phyloP scores from a whole-genome alignment of 1,140 invertebrate species.

The Ceratina calcarata region DNA sequence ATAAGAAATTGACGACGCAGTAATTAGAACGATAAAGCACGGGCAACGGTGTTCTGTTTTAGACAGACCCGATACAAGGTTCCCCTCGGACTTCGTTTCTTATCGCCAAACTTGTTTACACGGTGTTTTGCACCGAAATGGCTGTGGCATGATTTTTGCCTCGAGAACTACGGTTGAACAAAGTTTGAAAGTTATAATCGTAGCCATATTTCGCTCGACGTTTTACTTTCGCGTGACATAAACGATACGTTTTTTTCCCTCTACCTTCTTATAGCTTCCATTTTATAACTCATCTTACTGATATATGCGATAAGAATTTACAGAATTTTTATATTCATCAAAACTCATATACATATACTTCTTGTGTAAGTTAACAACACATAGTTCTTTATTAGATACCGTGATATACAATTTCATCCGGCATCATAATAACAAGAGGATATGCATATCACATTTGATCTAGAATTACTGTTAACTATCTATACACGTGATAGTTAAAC shows the following conservation, averaged over 20 bases:
- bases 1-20: slow-evolving; percentile 28
- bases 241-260: neutral
- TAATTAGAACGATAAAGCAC: slow-evolving; percentile 59
- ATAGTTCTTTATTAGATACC: too few relatives aligned
- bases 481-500: too few relatives aligned
- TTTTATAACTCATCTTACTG: too few relatives aligned
- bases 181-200: slow-evolving; percentile 26
- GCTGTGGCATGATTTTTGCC: slow-evolving; percentile 25
- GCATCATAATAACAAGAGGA: too few relatives aligned
- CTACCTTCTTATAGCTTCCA: too few relatives aligned
- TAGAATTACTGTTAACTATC: too few relatives aligned
- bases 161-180: neutral
- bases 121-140: slow-evolving; percentile 34
- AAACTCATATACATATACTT: too few relatives aligned
- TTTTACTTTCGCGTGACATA: slow-evolving; percentile 11
- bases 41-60: slow-evolving; percentile 30
- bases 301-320: too few relatives aligned
- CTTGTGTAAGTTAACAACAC: too few relatives aligned
- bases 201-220: slow-evolving; percentile 3
- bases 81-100: slow-evolving; percentile 40
- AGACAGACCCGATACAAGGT: slow-evolving; percentile 48
- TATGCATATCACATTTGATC: too few relatives aligned
- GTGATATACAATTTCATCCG: too few relatives aligned
- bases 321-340: too few relatives aligned
- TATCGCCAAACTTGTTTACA: slow-evolving; percentile 40